Evolutionary conservation across 2,797 vertebrate species (phyloP), one percentile per base, ranked within the genome.

Genomic region (Heliangelus exortis): DNA sequence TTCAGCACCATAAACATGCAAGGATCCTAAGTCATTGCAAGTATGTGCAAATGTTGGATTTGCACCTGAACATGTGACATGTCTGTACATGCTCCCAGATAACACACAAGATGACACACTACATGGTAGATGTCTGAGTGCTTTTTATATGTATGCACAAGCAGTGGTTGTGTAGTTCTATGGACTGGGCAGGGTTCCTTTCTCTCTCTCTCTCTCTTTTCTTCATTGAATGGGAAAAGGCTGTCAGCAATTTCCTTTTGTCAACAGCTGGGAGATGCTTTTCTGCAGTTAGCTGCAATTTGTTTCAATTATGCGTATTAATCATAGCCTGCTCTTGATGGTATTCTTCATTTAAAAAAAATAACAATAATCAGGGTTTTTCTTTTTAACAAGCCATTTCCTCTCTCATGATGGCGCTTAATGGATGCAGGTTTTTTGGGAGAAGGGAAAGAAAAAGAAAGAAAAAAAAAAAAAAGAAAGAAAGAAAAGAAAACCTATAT

Each of bases 231-330:
- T 93, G 73, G 92, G 96, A 96, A 97, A 96, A 74, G 91, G 92
- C 97, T 97, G 97, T 98, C 97, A 98, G 98, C 98, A 98, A 93
- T 97, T 98, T 98, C 93, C 95, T 97, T 97, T 96, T 96, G 91
- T 95, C 95, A 97, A 96, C 98, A 98, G 98, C 98, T 98, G 98
- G 96, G 96, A 97, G 96, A 97, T 91, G 81, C 96, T 97, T 96
- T 98, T 97, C 95, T 97, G 97, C 97, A 97, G 97, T 97, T 97
- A 97, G 95, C 96, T 97, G 97, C 96, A 98, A 97, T 97, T 98
- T 98, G 97, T 97, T 98, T 97, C 97, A 98, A 98, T 98, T 98
- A 98, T 96, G 93, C 76, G 48, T 97, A 98, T 98, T 98, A 98
- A 98, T 98, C 98, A 98, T 95, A 98, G 97, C 92, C 96, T 95